Percentiles rank a stretch among this genome's conserved stretches.
phyloP scores from a whole-genome alignment of 2,888 invertebrate genomes.

The Ceratothoa steindachneri region DNA sequence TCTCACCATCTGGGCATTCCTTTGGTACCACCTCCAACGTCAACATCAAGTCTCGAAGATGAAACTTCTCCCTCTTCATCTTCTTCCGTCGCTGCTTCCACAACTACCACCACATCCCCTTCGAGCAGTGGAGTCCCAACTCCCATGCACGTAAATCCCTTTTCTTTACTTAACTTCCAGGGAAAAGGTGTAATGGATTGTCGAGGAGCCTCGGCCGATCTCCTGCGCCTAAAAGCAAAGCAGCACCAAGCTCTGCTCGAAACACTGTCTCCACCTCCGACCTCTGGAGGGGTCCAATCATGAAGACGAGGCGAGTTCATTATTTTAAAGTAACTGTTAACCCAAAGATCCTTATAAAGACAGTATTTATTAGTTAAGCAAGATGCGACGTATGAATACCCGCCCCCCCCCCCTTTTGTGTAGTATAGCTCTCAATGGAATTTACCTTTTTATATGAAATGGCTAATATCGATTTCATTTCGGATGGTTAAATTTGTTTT shows the following conservation, averaged over 20 bases:
- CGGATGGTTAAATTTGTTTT: no score
- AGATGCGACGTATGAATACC: background rate
- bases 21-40: background rate
- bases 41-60: background rate
- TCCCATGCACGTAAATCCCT: background rate
- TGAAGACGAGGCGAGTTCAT: background rate
- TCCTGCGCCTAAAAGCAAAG: slow-evolving; percentile 57
- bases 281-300: background rate
- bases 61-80: slow-evolving; percentile 10
- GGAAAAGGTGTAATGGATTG: slow-evolving; percentile 17
- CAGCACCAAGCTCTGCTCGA: slow-evolving; percentile 53
- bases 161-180: slow-evolving; percentile 9
- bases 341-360: background rate
- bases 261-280: slow-evolving; percentile 28
- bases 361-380: background rate
- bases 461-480: no score
- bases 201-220: slow-evolving; percentile 53
- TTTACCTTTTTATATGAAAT: no score
- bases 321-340: background rate
- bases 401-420: no score
- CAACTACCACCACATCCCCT: background rate
- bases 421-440: no score
- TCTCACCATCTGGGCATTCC: slow-evolving; percentile 9
- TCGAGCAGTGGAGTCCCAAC: background rate
- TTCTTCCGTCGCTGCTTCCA: background rate